These are phyloP conservation scores for Sardinella longiceps DNA, from an alignment of 2,797 vertebrate genomes.

Conservation along the genomic window DNA sequence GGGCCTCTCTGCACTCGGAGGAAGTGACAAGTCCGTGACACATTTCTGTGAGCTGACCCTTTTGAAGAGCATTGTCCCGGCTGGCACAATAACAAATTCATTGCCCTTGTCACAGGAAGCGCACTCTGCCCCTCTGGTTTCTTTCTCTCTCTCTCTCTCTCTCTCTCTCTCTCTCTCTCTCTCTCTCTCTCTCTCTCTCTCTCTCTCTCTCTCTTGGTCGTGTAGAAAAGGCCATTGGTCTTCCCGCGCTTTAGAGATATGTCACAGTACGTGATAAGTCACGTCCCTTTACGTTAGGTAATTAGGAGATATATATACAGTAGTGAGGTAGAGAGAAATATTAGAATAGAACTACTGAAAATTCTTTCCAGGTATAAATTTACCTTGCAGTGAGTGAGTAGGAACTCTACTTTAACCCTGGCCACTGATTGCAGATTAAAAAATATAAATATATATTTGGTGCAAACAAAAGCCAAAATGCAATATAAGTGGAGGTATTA, in stretches of 20 bases:
- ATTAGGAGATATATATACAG: not conserved
- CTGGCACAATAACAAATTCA: slow-evolving; percentile 50
- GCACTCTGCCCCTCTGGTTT: slow-evolving; percentile 19
- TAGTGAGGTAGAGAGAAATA: too few species aligned
- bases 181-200: slow-evolving; percentile 34
- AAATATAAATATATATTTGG: too few species aligned
- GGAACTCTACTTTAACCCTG: too few species aligned
- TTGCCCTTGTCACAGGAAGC: slow-evolving; percentile 49
- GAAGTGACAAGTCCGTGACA: slow-evolving; percentile 46
- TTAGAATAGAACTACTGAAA: too few species aligned
- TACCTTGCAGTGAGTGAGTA: too few species aligned
- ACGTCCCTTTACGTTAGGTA: not conserved
- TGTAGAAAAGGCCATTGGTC: not conserved
- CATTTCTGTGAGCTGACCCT: slow-evolving; percentile 37
- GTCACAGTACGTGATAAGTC: not conserved
- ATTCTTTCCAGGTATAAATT: too few species aligned
- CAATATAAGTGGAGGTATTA: too few species aligned
- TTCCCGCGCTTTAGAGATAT: not conserved
- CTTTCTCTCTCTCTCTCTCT: not conserved
- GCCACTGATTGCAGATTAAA: too few species aligned
- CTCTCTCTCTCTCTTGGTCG: not conserved
- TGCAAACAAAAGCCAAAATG: too few species aligned
- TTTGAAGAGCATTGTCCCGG: slow-evolving; percentile 49
- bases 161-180: not conserved
- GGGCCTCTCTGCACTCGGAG: not conserved